Percentiles rank a stretch among this genome's conserved stretches.
Conservation (phyloP, 2,113 vertebrate genomes). For the Chloroceryle aenea region DNA sequence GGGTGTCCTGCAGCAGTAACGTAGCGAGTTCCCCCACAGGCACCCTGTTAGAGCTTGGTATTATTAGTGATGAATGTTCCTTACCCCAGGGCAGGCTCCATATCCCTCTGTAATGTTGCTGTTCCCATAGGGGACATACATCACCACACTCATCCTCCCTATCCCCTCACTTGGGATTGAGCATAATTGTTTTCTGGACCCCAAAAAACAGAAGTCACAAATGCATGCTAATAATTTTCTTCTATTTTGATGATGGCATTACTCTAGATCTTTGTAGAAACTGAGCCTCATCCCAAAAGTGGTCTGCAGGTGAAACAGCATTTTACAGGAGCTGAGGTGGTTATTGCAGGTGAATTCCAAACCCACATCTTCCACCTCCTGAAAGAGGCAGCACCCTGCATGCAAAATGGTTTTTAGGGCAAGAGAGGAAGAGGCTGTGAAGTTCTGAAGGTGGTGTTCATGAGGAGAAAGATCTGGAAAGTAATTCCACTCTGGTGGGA, state of each 20-base stretch:
- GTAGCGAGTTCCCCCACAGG: not conserved
- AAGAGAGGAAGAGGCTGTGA: too few species aligned
- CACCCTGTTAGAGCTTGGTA: fast-evolving
- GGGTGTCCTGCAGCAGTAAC: not conserved
- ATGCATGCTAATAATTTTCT: not conserved
- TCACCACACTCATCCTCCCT: not conserved
- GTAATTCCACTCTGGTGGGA: not conserved
- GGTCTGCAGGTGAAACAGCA: not conserved
- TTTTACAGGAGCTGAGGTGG: fast-evolving
- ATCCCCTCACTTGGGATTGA: not conserved
- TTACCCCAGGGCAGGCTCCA: not conserved
- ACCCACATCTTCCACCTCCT: fast-evolving
- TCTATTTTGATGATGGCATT: not conserved
- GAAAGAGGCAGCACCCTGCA: not conserved
- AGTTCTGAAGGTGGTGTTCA: not conserved
- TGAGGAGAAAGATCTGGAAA: not conserved
- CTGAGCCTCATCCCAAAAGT: not conserved
- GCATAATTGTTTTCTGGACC: not conserved
- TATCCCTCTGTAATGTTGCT: not conserved
- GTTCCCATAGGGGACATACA: not conserved
- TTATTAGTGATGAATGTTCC: not conserved
- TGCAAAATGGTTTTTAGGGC: fast-evolving
- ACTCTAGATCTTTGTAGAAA: not conserved
- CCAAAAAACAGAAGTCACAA: not conserved
- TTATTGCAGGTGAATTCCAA: not conserved